Conservation (phyloP, 2,888 invertebrate species). For the Oasisia sp. region DNA sequence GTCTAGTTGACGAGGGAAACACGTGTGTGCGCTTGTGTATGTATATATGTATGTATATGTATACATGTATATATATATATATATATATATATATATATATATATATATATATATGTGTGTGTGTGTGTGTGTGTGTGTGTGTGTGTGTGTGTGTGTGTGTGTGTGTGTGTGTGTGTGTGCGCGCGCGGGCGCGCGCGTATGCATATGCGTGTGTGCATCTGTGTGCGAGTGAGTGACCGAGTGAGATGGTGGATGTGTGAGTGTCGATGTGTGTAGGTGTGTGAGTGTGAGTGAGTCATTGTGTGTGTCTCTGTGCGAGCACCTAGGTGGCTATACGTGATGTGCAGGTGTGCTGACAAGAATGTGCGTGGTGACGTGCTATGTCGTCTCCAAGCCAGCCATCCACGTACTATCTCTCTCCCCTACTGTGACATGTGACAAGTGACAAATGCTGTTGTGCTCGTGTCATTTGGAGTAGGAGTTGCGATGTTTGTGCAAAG, state of each 20-base stretch:
- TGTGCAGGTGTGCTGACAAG: neutral
- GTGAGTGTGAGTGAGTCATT: neutral
- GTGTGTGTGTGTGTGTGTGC: neutral
- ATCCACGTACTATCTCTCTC: neutral
- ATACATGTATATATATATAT: too few species aligned
- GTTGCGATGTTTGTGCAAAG: neutral
- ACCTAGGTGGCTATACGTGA: neutral
- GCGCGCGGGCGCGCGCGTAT: neutral
- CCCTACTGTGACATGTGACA: neutral
- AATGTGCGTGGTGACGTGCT: neutral
- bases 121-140: too few species aligned
- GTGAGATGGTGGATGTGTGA: neutral
- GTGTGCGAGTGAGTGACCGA: neutral
- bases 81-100: too few species aligned
- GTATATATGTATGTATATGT: too few species aligned
- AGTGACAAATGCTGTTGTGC: neutral
- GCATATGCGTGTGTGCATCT: neutral
- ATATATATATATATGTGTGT: too few species aligned
- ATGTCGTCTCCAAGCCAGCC: neutral
- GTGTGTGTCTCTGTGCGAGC: neutral
- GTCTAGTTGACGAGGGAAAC: neutral
- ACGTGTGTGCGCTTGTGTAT: too few species aligned
- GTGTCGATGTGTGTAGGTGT: neutral
- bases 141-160: neutral
- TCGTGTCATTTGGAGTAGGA: neutral